A percentile compares a stretch with the other conserved stretches of the same genome.
These are phyloP conservation scores for Deladenus siricidicola DNA, from an alignment of 2,888 invertebrate genomes.

Conservation along the genomic window DNA sequence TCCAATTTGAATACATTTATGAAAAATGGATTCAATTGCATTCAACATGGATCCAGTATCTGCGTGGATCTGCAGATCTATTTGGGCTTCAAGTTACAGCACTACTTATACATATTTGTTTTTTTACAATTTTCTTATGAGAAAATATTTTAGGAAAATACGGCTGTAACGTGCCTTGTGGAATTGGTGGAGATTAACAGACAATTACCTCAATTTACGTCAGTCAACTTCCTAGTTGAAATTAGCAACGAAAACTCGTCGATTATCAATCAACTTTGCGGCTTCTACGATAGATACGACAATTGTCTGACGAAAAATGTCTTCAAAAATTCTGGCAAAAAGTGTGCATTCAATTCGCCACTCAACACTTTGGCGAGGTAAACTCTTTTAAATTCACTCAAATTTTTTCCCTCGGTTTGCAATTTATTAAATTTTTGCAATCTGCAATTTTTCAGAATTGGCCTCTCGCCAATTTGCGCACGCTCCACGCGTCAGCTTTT, in stretches of 20 bases:
- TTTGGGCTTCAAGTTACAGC: too few relatives aligned
- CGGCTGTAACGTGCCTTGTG: conserved; percentile 46
- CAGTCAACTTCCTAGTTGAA: conserved; percentile 45
- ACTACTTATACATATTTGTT: neutral
- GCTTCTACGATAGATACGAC: conserved; percentile 34
- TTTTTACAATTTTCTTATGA: neutral
- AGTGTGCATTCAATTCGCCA: conserved; percentile 45
- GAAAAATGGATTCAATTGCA: too few relatives aligned
- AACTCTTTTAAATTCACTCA: neutral
- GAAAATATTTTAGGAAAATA: conserved; percentile 37
- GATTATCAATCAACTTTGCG: conserved; percentile 42
- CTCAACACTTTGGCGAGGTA: conserved; percentile 46
- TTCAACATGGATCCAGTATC: too few relatives aligned
- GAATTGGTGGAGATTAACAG: conserved; percentile 50
- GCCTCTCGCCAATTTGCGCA: conserved; percentile 46
- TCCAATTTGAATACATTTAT: too few relatives aligned
- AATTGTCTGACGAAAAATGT: conserved; percentile 39
- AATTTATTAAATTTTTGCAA: neutral
- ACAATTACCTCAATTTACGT: conserved; percentile 39
- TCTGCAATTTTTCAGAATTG: conserved; percentile 32
- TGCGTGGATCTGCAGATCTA: too few relatives aligned
- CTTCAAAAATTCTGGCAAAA: conserved; percentile 28
- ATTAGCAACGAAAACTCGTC: conserved; percentile 38
- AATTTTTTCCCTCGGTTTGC: neutral
- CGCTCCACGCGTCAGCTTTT: conserved; percentile 34